Conservation (phyloP, 2,797 vertebrate genomes). For the Bucorvus abyssinicus region DNA sequence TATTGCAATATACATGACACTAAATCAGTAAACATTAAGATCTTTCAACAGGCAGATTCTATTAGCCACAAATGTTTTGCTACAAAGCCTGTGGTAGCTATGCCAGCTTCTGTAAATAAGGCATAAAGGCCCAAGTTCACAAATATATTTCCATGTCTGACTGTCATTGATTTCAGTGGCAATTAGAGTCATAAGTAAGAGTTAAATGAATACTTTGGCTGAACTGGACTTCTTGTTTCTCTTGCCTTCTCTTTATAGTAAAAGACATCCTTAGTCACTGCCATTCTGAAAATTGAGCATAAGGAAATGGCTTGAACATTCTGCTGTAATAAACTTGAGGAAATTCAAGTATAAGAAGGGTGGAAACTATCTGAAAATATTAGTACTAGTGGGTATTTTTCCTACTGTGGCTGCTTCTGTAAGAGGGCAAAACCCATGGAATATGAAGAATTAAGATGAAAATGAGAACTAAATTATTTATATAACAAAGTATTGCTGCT, state of each 20-base stretch:
- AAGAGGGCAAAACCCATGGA: not conserved
- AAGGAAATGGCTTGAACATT: not conserved
- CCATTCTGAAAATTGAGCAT: not conserved
- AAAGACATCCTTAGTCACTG: not conserved
- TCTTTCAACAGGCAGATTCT: not conserved
- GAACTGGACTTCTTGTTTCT: not conserved
- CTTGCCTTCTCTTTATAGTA: not conserved
- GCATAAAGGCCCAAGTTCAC: not conserved
- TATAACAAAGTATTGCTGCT: slow-evolving; percentile 47
- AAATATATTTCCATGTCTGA: not conserved
- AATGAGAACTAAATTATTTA: slow-evolving; percentile 65
- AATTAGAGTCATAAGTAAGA: not conserved
- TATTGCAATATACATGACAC: not conserved
- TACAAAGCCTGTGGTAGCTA: not conserved
- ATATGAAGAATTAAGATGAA: slow-evolving; percentile 60
- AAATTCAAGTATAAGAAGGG: not conserved
- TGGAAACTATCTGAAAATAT: not conserved
- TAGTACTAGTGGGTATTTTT: slow-evolving; percentile 27
- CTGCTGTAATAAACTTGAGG: not conserved
- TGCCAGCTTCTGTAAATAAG: not conserved
- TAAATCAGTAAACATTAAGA: not conserved
- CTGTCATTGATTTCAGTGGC: not conserved
- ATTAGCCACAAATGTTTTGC: not conserved
- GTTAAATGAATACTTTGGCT: not conserved
- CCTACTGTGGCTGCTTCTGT: not conserved